Evolutionary conservation across 2,888 invertebrate genomes (phyloP), one percentile per base, ranked within the genome.

Genomic region (Xylota segnis): DNA sequence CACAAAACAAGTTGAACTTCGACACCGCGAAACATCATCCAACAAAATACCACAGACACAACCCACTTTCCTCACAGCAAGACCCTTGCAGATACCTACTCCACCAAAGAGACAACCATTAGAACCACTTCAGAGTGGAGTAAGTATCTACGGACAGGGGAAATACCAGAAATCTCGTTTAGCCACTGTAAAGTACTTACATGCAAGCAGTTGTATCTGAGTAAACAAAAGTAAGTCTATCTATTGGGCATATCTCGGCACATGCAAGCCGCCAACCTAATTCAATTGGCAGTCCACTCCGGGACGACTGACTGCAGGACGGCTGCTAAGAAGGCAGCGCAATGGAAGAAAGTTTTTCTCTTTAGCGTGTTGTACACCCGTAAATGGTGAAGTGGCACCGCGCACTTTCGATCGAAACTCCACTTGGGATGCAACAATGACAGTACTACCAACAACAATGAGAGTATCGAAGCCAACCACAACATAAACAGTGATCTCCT

Each of bases 201-300:
- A 86, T 82, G 86, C 86, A 72, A 72, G 72, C 70, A 76, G 82
- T 86, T 86, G 86, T 76, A 82, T 86, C 77, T 86, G n/a, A n/a
- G 81, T 82, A 76, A 86, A 86, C 86, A 86, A 86, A 86, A 86
- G 86, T 86, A 54, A 76, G 86, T 86, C 81, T 86, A 86, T 86
- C 86, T 86, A 72, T 72, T 72, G 82, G 76, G 72, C 81, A 86
- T 86, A 86, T 86, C 86, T 86, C 72, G 86, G 86, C 86, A 72
- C 82, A 82, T 82, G 82, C 74, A 86, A 86, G 75, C 59, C 82
- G 75, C 59, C 82, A 86, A 86, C 86, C 86, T 82, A 86, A 86
- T 86, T 86, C 86, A 82, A 86, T 86, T 86, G 86, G 84, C 54
- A 79, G 65, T 56, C 4, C 34, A 52, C 34, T 18, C 61, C 59